A percentile compares a stretch with the other conserved stretches of the same genome.
Conservation (phyloP, 1,140 invertebrate species). For the Bicyclus anynana region DNA sequence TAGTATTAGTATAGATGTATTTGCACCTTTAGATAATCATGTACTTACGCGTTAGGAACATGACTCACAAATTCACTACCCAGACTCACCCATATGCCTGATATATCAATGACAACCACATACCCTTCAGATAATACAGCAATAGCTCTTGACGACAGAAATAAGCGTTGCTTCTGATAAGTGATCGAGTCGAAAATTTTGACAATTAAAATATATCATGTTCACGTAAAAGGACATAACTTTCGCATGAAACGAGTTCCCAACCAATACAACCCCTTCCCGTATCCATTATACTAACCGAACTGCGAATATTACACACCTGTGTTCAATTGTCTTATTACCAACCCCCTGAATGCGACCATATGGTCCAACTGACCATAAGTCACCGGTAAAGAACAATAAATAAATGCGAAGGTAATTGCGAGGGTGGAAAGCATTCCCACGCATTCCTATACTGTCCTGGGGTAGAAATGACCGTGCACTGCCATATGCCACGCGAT, state of each 20-base stretch:
- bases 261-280: neutral
- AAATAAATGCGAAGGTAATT: slow-evolving; percentile 50
- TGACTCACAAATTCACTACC: too few species aligned
- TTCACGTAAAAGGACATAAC: neutral
- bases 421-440: slow-evolving; percentile 56
- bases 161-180: too few species aligned
- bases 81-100: too few species aligned
- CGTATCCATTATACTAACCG: neutral
- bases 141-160: too few species aligned
- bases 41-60: too few species aligned
- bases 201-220: too few species aligned
- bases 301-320: slow-evolving; percentile 21
- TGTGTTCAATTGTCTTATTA: slow-evolving; percentile 24
- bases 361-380: slow-evolving; percentile 60
- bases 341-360: slow-evolving; percentile 20
- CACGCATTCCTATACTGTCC: slow-evolving; percentile 58
- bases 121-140: too few species aligned
- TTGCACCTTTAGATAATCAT: too few species aligned
- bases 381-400: slow-evolving; percentile 55
- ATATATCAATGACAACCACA: too few species aligned
- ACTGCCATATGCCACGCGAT: slow-evolving; percentile 49
- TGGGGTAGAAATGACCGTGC: slow-evolving; percentile 32
- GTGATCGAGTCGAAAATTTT: too few species aligned
- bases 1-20: too few species aligned
- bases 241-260: neutral